Percentiles rank a stretch among this genome's conserved stretches.
These are phyloP conservation scores for Chunga burmeisteri DNA, from an alignment of 2,113 vertebrate genomes.

Conservation along the genomic window DNA sequence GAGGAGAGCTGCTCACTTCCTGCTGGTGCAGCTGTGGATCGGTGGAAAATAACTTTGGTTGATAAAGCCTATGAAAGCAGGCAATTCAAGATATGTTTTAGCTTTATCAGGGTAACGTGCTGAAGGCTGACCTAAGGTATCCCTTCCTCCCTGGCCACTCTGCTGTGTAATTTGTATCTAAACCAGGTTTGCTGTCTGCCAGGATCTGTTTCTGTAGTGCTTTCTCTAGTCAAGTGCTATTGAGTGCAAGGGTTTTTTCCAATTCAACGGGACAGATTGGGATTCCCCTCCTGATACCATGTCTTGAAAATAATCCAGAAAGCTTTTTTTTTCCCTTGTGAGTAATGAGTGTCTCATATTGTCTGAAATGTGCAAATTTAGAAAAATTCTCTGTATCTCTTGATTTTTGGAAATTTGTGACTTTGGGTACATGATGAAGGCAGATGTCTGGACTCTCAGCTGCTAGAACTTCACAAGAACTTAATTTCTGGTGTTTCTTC, in stretches of 20 bases:
- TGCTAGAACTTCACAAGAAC: neutral
- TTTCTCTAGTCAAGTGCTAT: rapidly evolving
- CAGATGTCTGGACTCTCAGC: neutral
- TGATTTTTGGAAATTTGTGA: neutral
- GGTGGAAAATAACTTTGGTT: neutral
- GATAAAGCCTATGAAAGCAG: neutral
- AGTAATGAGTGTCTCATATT: neutral
- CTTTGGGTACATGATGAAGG: neutral
- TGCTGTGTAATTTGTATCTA: neutral
- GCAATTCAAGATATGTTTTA: neutral
- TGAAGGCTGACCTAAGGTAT: neutral
- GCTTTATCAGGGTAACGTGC: neutral
- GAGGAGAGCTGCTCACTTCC: slow-evolving; percentile 51
- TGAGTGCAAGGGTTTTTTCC: neutral
- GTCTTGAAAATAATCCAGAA: neutral
- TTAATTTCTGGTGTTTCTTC: neutral
- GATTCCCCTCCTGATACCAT: neutral
- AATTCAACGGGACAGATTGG: neutral
- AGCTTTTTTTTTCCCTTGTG: neutral
- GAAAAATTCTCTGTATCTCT: neutral
- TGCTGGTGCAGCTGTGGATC: neutral
- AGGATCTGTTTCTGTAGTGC: neutral
- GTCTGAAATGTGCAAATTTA: neutral
- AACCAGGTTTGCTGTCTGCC: neutral
- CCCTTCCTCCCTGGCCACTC: neutral